Conservation (phyloP, 2,888 invertebrate species). For the Podotricha telesiphe region DNA sequence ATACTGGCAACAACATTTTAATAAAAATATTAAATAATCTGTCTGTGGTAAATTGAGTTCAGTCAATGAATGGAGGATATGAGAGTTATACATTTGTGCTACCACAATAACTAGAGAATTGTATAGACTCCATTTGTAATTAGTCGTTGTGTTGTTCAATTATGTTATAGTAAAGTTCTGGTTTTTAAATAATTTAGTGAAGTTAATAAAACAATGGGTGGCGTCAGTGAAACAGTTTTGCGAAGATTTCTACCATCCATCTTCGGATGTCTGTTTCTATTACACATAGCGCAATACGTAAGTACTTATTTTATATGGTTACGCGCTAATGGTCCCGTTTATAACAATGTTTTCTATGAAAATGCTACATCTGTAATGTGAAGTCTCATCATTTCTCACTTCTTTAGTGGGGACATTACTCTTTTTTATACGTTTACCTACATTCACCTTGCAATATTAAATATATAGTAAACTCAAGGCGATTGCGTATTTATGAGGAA, state of each 20-base stretch:
- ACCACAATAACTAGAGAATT: conserved; percentile 29
- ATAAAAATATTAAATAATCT: conserved; percentile 8
- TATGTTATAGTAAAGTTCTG: conserved; percentile 66
- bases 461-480: conserved; percentile 40
- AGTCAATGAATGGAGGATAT: conserved; percentile 34
- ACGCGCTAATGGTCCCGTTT: conserved; percentile 52
- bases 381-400: neutral
- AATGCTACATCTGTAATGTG: neutral
- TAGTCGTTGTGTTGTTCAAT: conserved; percentile 49
- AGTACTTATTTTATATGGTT: conserved; percentile 60
- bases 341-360: conserved; percentile 22
- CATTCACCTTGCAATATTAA: conserved; percentile 46
- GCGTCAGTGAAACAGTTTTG: conserved; percentile 53
- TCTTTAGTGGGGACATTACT: neutral
- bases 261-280: conserved; percentile 64
- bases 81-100: conserved; percentile 20
- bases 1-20: neutral
- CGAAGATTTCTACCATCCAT: conserved; percentile 61
- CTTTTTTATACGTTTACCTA: conserved; percentile 43
- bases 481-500: conserved; percentile 44
- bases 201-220: conserved; percentile 62
- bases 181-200: conserved; percentile 52
- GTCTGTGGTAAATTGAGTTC: conserved; percentile 21
- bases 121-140: conserved; percentile 43
- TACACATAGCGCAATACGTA: conserved; percentile 66